A percentile compares a stretch with the other conserved stretches of the same genome.
These are phyloP conservation scores for Fringilla coelebs DNA, from an alignment of 2,797 vertebrate species.

Conservation along the genomic window DNA sequence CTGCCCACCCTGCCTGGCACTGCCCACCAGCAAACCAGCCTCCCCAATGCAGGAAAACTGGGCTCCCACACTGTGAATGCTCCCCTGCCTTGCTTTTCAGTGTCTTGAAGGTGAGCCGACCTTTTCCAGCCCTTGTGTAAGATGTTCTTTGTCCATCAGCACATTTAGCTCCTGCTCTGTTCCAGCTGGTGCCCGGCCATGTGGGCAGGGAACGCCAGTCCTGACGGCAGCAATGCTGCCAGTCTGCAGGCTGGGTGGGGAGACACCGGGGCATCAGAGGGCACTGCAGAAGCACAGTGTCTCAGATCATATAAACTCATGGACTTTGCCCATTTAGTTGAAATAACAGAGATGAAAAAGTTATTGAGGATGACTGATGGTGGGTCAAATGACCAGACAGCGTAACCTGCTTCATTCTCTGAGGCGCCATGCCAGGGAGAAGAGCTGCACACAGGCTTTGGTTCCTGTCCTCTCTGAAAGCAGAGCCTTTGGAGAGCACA, in stretches of 20 bases:
- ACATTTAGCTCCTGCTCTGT: background rate
- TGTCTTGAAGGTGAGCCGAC: background rate
- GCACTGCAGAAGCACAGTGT: background rate
- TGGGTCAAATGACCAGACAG: background rate
- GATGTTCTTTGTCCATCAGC: background rate
- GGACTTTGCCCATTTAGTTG: background rate
- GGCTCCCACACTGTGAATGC: background rate
- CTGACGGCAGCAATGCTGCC: rapidly evolving
- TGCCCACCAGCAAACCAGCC: background rate
- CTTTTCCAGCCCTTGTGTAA: background rate
- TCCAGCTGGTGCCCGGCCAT: background rate
- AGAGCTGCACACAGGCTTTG: background rate
- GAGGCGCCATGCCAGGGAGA: background rate
- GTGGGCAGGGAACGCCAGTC: background rate
- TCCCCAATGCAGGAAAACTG: rapidly evolving
- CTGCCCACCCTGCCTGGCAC: background rate
- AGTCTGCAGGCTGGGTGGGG: rapidly evolving
- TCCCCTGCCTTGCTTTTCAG: background rate
- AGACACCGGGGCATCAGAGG: background rate
- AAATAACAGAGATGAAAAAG: slow-evolving; percentile 4
- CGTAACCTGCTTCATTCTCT: background rate
- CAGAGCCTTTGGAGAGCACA: background rate
- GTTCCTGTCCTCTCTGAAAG: background rate
- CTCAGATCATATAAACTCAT: background rate
- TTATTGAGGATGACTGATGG: background rate